phyloP scores from a whole-genome alignment of 2,888 invertebrate genomes.

The Onchidella celtica region DNA sequence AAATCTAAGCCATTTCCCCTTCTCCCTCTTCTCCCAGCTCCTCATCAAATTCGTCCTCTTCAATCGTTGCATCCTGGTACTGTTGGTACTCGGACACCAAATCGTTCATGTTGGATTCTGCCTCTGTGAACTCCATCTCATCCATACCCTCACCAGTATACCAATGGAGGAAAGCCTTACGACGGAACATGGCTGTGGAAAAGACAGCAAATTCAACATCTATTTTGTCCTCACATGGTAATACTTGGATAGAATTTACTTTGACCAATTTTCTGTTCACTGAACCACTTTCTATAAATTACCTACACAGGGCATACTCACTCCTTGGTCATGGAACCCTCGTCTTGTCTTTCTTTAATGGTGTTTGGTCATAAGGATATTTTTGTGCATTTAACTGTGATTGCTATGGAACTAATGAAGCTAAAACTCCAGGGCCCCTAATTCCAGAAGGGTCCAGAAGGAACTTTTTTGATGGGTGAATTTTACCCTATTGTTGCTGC shows the following conservation, averaged over 20 bases:
- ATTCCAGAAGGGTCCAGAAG: too few species aligned
- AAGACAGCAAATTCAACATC: not conserved
- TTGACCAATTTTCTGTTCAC: too few species aligned
- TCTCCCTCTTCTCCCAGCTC: constrained; percentile 84
- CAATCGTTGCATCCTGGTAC: constrained; percentile 77
- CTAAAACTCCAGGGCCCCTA: too few species aligned
- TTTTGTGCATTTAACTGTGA: too few species aligned
- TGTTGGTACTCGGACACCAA: constrained; percentile 83
- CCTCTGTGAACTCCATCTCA: constrained; percentile 97
- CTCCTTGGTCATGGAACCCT: not conserved
- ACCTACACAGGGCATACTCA: not conserved
- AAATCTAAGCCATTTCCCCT: constrained; percentile 19
- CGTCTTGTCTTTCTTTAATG: too few species aligned
- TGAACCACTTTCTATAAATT: too few species aligned
- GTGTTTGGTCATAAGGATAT: too few species aligned
- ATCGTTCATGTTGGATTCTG: constrained; percentile 95
- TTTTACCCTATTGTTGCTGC: too few species aligned
- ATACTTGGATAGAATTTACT: too few species aligned
- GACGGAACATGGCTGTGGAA: constrained; percentile 79
- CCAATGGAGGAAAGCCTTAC: constrained; percentile 98
- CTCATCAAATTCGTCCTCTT: constrained; percentile 84
- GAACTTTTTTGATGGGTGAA: too few species aligned
- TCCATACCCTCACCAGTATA: constrained; percentile 99
- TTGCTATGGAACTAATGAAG: too few species aligned
- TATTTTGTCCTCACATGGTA: too few species aligned